phyloP scores from a whole-genome alignment of 2,888 invertebrate genomes.

The Pomacea canaliculata region DNA sequence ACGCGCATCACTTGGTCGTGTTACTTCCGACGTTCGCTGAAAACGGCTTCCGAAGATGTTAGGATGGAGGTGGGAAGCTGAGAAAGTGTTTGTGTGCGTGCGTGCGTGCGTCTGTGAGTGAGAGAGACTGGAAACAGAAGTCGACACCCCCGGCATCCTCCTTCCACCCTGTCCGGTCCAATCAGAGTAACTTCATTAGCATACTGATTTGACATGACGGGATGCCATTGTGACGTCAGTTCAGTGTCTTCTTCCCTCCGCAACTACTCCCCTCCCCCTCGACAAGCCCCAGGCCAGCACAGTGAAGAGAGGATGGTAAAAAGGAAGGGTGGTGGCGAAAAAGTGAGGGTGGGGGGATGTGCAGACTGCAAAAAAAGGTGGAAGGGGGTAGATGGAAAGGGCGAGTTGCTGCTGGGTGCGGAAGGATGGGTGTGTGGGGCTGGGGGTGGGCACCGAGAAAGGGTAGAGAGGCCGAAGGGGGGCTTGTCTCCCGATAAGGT shows the following conservation, averaged over 20 bases:
- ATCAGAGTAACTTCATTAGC: conserved; percentile 27
- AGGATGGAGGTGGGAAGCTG: too few species aligned
- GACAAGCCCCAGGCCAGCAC: conserved; percentile 8
- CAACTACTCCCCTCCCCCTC: background rate
- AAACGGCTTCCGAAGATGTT: too few species aligned
- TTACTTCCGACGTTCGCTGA: too few species aligned
- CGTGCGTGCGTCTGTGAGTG: conserved; percentile 10
- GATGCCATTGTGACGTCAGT: conserved; percentile 26
- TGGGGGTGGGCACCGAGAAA: background rate
- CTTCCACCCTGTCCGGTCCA: conserved; percentile 17
- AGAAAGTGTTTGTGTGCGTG: conserved; percentile 1
- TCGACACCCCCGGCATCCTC: background rate
- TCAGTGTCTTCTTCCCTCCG: conserved; percentile 10
- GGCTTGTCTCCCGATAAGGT: background rate
- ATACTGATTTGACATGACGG: conserved; percentile 26
- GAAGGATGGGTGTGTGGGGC: background rate
- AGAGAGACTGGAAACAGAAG: background rate
- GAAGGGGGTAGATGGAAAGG: background rate
- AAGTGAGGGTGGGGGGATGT: background rate
- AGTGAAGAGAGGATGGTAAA: background rate
- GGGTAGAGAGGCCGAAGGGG: conserved; percentile 6
- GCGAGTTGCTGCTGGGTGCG: background rate
- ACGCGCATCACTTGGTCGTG: too few species aligned
- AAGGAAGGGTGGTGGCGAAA: background rate
- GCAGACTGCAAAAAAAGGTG: background rate